These are phyloP conservation scores for Camptogramma bilineatum DNA, from an alignment of 2,888 invertebrate genomes.

Conservation along the genomic window DNA sequence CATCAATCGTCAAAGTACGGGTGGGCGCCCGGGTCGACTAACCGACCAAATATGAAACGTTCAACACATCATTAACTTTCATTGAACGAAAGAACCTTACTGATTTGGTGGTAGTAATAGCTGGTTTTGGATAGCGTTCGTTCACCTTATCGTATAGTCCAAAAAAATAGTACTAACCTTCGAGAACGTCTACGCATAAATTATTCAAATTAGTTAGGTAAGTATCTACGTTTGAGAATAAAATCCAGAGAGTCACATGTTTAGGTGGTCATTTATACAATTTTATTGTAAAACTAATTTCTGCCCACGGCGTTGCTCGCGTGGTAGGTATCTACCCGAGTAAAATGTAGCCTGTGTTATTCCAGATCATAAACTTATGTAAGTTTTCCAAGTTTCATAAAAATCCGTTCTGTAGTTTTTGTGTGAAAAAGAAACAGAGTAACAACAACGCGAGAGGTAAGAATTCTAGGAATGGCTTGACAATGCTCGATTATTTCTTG, in stretches of 20 bases:
- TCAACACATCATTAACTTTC: conserved; percentile 45
- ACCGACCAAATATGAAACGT: conserved; percentile 53
- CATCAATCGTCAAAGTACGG: conserved; percentile 57
- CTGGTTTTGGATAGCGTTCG: conserved; percentile 58
- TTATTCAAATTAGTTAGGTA: conserved; percentile 16
- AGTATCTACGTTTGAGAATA: conserved; percentile 4
- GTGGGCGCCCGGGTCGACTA: conserved; percentile 57
- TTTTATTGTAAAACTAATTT: not conserved
- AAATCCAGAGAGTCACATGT: not conserved
- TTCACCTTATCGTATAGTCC: conserved; percentile 58
- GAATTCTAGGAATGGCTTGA: conserved; percentile 21
- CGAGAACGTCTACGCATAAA: conserved; percentile 26
- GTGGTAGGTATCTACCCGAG: too few species aligned
- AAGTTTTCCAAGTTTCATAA: too few species aligned
- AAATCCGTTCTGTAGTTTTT: too few species aligned
- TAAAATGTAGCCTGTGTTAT: too few species aligned
- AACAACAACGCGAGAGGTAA: conserved; percentile 4
- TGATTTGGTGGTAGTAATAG: conserved; percentile 55
- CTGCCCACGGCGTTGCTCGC: too few species aligned
- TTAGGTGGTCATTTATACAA: not conserved
- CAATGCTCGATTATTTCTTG: conserved; percentile 8
- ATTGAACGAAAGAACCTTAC: conserved; percentile 49
- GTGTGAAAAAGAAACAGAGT: too few species aligned
- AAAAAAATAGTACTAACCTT: conserved; percentile 24
- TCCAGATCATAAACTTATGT: too few species aligned